Evolutionary conservation across 2,113 vertebrate genomes (phyloP).

Genomic region (Menura novaehollandiae): DNA sequence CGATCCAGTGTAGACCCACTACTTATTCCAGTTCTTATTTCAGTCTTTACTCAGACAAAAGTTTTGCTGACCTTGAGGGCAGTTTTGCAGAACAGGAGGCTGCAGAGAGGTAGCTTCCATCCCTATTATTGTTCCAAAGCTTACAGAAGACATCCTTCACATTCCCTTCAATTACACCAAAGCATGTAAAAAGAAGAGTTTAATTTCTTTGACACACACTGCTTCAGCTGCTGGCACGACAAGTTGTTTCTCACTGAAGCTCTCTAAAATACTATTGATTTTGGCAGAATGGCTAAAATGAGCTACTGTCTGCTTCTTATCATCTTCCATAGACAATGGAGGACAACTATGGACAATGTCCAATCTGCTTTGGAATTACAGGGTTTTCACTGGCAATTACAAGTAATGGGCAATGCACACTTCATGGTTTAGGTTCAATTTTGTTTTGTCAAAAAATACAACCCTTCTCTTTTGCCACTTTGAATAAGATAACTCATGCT

Average conservation of each 20-base stretch:
- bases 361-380: not conserved
- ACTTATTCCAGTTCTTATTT: not conserved
- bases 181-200: not conserved
- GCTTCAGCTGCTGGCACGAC: not conserved
- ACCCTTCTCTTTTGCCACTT: not conserved
- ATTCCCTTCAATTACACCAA: not conserved
- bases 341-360: not conserved
- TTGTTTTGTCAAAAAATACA: not conserved
- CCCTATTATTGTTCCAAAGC: not conserved
- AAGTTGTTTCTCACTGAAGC: slow-evolving; percentile 29
- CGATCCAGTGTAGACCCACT: not conserved
- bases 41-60: not conserved
- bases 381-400: not conserved
- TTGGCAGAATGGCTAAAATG: not conserved
- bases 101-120: not conserved
- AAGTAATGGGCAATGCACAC: not conserved
- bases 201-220: slow-evolving; percentile 5
- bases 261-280: slow-evolving; percentile 49
- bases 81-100: not conserved
- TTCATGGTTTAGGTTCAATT: not conserved
- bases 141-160: not conserved
- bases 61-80: not conserved
- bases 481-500: not conserved
- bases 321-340: not conserved
- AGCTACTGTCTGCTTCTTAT: not conserved